Base-by-base conservation (phyloP, 1,140 invertebrate genomes). In the Megalonaias nervosa region DNA sequence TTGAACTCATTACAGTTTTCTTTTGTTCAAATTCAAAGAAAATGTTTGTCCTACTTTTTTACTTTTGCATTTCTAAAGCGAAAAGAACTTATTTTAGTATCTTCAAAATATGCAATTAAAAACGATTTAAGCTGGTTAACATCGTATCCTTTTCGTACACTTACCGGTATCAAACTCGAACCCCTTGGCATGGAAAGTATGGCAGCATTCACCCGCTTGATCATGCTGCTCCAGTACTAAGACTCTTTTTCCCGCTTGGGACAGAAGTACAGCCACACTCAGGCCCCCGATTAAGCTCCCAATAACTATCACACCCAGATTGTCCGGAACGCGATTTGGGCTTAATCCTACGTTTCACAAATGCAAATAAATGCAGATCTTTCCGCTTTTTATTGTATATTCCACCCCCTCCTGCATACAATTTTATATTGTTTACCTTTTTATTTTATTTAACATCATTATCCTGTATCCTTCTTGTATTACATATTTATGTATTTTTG, bases 151-250 rank as follows among this genome's bases (percentile, higher is more conserved):
- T 31, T 31, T 31, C 31, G 31, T 31, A 16, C 31, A 76, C 75
- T 67, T 73, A 88, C 91, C 91, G 71, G 90, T 90, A 81, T 91
- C 90, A 88, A 91, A 91, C 74, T 92, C 91, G 82, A 88, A 92
- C 15, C 90, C 91, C 75, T 90, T 89, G 71, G 89, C 87, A 67
- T 70, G 67, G 76, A 87, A 90, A 23, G 87, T 87, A 75, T 89
- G 89, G 69, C 89, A 90, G 65, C 88, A 89, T 9, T 85, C 87
- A 58, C 89, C 87, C 38, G 88, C 89, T 73, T 91, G 87, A 74
- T 91, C 91, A 87, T 92, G 91, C 69, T 91, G 90, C 75, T 91
- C 91, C 67, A 91, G 74, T 1, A 91, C 90, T 60, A 91, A 74
- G 13, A 91, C 90, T 73, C 80, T 86, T 65, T 89, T 88, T 0